Evolutionary conservation across 2,888 invertebrate species (phyloP), one percentile per base, ranked within the genome.

Genomic region (Parelbella ahira): DNA sequence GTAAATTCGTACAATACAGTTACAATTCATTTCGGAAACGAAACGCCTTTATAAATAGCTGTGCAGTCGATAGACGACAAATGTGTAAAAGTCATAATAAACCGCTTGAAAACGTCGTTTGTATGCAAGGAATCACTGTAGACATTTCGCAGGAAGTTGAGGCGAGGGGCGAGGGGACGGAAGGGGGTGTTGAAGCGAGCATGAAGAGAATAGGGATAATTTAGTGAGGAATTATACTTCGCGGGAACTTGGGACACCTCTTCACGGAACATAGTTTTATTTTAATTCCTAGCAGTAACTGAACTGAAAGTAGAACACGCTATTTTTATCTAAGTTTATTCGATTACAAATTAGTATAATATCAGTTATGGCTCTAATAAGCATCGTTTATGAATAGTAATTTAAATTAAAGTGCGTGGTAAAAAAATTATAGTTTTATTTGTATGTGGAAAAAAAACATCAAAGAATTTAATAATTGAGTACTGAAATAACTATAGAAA

Each of bases 101-200:
- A 74, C 59, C 65, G 60, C 68, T 76, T 73, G 76, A 80, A 70
- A 62, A 60, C 68, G 77, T 86, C 87, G 80, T 88, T 88, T 88
- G 87, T 88, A 88, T 88, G 88, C 88, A 81, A 75, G 78, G 82
- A 87, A 86, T 87, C 87, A 84, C 78, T 77, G 83, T 77, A 86
- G 86, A 88, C 88, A 88, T 88, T 86, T 87, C 81, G 72, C 82
- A 81, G 66, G 74, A 82, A 77, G 67, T 81, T 75, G 65, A 56
- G 64, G 47, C 59, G 62, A 63, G 64, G 63, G 55, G 55, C 53
- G 53, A 41, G 33, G 27, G 53, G 49, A 34, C 52, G 58, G 45
- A 50, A 48, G 49, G 57, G 63, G 72, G 77, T 62, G 77, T 63
- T 68, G 75, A 77, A 71, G 72, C 72, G 66, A 66, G 66, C 73